Percentiles rank a stretch among this genome's conserved stretches.
Conservation (phyloP, 2,797 vertebrate species). For the Artibeus jamaicensis region DNA sequence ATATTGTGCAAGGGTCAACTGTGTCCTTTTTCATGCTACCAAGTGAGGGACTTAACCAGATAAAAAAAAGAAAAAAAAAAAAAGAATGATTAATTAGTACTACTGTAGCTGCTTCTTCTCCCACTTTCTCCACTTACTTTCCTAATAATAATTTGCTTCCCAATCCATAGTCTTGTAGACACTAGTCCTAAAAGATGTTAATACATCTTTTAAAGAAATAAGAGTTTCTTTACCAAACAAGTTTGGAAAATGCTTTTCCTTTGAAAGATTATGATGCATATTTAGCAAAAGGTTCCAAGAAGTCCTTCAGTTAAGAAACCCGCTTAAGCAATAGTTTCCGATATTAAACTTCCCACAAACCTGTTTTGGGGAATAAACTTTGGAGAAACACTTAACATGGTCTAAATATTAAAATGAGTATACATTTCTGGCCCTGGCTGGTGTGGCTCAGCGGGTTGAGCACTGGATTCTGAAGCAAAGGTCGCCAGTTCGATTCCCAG, state of each 20-base stretch:
- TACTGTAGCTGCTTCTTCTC: neutral
- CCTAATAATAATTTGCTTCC: neutral
- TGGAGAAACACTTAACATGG: conserved; percentile 1
- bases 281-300: neutral
- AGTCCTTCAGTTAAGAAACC: conserved; percentile 29
- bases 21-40: neutral
- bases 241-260: neutral
- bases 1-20: neutral
- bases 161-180: neutral
- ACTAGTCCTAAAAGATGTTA: neutral
- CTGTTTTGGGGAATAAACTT: conserved; percentile 2
- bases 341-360: conserved; percentile 5
- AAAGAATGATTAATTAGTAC: neutral
- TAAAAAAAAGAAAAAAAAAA: neutral
- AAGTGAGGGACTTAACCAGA: neutral
- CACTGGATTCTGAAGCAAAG: too few species aligned
- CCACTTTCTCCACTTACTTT: neutral
- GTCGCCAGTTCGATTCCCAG: too few species aligned
- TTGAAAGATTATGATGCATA: neutral
- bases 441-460: too few species aligned
- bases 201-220: neutral
- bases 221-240: neutral
- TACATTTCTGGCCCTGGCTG: neutral
- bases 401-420: neutral
- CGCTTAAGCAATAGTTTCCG: neutral